Conservation (phyloP, 2,797 vertebrate species). For the Acanthurus tractus region DNA sequence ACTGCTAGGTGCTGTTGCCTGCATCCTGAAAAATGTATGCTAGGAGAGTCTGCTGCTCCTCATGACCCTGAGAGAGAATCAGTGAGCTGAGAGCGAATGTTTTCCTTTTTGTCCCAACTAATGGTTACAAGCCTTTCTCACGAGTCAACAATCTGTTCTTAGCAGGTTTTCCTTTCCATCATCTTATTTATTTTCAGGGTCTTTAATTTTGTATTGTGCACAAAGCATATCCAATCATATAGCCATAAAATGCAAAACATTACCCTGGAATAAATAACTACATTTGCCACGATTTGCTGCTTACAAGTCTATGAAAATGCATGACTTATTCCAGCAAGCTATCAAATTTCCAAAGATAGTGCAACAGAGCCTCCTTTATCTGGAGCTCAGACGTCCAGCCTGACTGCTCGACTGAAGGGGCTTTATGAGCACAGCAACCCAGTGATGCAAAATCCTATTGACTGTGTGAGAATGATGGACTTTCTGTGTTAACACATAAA, state of each 20-base stretch:
- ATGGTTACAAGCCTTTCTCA: conserved; percentile 27
- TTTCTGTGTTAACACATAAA: conserved; percentile 34
- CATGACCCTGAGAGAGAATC: conserved; percentile 25
- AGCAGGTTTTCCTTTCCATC: conserved; percentile 28
- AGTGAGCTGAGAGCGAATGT: conserved; percentile 26
- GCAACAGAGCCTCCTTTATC: conserved; percentile 73
- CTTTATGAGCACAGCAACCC: conserved; percentile 62
- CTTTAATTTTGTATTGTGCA: conserved; percentile 52
- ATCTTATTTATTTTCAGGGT: conserved; percentile 31
- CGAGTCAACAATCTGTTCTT: conserved; percentile 44
- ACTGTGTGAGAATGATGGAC: conserved; percentile 47
- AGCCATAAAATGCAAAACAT: conserved; percentile 50
- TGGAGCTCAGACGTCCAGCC: conserved; percentile 63
- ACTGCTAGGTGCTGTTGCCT: conserved; percentile 6
- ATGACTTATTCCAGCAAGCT: conserved; percentile 58
- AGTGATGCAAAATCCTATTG: conserved; percentile 52
- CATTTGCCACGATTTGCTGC: conserved; percentile 50
- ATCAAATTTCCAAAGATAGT: conserved; percentile 73
- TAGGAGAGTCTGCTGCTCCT: conserved; percentile 13
- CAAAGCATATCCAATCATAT: conserved; percentile 41
- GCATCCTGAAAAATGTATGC: conserved; percentile 19
- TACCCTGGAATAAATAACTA: conserved; percentile 52
- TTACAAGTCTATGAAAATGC: conserved; percentile 65
- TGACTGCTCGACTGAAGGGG: conserved; percentile 57
- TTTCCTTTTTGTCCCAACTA: conserved; percentile 48